Conservation (phyloP, 2,888 invertebrate genomes). For the Eudemis profundana region DNA sequence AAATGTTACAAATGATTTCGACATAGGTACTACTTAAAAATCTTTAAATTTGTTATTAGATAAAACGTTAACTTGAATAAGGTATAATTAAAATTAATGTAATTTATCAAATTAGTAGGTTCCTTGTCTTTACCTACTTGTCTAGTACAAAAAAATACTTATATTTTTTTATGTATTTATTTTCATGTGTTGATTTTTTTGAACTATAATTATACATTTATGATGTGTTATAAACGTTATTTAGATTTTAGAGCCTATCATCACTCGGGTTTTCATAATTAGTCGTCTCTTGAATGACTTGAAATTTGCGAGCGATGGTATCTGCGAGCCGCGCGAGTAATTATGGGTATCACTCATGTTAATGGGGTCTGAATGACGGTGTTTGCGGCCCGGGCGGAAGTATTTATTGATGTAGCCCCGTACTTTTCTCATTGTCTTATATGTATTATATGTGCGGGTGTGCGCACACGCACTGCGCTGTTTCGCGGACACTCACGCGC, state of each 20-base stretch:
- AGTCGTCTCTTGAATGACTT: slow-evolving; percentile 22
- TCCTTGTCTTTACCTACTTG: no score
- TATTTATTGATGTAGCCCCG: slow-evolving; percentile 13
- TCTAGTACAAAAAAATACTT: no score
- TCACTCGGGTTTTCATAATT: slow-evolving; percentile 1
- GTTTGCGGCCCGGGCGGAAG: slow-evolving; percentile 27
- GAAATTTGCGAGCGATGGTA: slow-evolving; percentile 19
- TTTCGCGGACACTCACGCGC: slow-evolving; percentile 8
- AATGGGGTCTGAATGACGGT: slow-evolving; percentile 22
- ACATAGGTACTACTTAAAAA: no score
- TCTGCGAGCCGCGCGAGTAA: slow-evolving; percentile 6
- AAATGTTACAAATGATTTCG: no score
- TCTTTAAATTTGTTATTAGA: no score
- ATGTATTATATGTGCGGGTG: slow-evolving; percentile 2
- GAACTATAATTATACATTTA: not conserved
- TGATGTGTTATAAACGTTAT: slow-evolving; percentile 1
- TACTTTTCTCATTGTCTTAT: slow-evolving; percentile 20
- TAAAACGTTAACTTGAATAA: no score
- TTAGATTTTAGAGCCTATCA: slow-evolving; percentile 2
- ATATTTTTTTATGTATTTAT: not conserved
- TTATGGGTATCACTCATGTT: slow-evolving; percentile 28
- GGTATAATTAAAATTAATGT: no score
- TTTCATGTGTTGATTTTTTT: not conserved
- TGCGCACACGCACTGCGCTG: slow-evolving; percentile 12
- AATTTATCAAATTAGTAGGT: no score